phyloP scores from a whole-genome alignment of 2,797 vertebrate genomes.

The Enteromius radiatus region DNA sequence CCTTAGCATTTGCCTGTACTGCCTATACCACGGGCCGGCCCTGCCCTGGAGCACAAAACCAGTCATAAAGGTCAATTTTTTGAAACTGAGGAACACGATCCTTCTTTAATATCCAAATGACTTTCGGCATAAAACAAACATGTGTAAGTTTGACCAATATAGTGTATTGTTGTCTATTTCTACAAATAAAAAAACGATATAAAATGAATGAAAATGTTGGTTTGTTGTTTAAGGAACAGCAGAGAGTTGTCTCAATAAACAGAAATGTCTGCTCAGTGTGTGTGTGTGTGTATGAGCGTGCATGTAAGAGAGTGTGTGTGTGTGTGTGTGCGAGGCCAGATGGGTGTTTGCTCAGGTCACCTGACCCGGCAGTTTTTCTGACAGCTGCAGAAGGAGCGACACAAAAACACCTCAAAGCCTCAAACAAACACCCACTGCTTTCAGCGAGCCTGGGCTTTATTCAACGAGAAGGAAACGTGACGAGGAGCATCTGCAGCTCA shows the following conservation, averaged over 20 bases:
- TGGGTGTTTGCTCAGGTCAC: conserved; percentile 62
- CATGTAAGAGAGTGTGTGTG: no score
- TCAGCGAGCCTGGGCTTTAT: conserved; percentile 67
- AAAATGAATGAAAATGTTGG: not conserved
- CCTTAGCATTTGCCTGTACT: no score
- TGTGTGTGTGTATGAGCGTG: no score
- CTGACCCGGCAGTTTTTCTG: conserved; percentile 59
- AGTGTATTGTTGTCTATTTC: no score
- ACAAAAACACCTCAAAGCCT: conserved; percentile 29
- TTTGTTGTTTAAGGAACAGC: not conserved
- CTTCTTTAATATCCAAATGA: no score
- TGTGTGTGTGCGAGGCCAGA: conserved; percentile 31
- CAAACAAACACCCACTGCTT: conserved; percentile 50
- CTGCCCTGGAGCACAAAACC: no score
- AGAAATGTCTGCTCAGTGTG: not conserved
- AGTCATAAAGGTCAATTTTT: no score
- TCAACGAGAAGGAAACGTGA: conserved; percentile 67
- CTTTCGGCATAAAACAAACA: no score
- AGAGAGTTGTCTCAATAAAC: not conserved
- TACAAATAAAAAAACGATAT: no score
- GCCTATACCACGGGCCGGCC: no score
- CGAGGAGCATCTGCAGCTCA: conserved; percentile 72
- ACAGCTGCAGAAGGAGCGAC: conserved; percentile 61
- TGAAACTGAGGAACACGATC: no score
- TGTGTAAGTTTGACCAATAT: no score